phyloP scores from a whole-genome alignment of 1,140 invertebrate genomes.

The Teleogryllus occipitalis region DNA sequence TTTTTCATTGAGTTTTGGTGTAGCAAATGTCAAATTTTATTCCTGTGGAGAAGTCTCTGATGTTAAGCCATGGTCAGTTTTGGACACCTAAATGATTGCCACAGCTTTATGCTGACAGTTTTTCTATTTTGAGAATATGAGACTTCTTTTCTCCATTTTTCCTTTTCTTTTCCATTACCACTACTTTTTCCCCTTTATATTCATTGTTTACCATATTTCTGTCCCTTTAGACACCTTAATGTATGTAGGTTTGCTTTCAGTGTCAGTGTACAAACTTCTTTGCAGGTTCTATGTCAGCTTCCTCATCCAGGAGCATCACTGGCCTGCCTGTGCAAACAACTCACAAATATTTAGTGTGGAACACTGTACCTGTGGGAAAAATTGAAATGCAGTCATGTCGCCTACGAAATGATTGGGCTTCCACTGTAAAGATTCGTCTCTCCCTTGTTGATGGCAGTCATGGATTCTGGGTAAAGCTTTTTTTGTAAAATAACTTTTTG shows the following conservation, averaged over 20 bases:
- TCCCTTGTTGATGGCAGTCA: neutral
- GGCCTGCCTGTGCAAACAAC: neutral
- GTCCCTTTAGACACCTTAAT: neutral
- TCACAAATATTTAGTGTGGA: neutral
- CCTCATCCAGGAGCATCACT: neutral
- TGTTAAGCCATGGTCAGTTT: too few relatives aligned
- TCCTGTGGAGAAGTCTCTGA: too few relatives aligned
- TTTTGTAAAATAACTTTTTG: too few relatives aligned
- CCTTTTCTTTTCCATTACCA: neutral
- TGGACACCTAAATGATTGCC: too few relatives aligned
- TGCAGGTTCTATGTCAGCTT: neutral
- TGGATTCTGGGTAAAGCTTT: neutral
- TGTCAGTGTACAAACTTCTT: neutral
- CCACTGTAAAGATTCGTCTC: neutral
- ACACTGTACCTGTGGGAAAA: neutral
- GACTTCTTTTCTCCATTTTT: too few relatives aligned
- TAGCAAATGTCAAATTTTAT: too few relatives aligned
- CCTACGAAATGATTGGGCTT: neutral
- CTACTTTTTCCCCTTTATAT: neutral
- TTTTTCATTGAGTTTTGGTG: too few relatives aligned
- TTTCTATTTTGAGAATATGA: too few relatives aligned
- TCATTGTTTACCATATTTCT: neutral
- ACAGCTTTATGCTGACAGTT: too few relatives aligned
- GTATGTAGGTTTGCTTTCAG: neutral
- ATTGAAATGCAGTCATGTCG: neutral